Conservation (phyloP, 1,140 invertebrate genomes). For the Magallana ariakensis region DNA sequence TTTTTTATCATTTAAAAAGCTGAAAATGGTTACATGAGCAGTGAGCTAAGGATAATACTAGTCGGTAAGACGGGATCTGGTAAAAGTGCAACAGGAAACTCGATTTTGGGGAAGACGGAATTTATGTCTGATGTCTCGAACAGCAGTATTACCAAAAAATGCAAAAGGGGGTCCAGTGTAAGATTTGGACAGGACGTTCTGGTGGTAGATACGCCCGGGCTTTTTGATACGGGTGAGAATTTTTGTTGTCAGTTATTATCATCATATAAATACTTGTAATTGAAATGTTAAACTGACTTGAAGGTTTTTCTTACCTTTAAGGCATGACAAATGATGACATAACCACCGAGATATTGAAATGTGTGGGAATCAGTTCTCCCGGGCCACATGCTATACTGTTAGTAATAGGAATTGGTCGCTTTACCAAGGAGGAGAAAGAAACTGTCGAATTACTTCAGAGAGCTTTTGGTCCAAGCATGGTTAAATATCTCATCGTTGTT, state of each 20-base stretch:
- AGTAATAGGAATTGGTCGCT: conserved; percentile 48
- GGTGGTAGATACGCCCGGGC: conserved; percentile 32
- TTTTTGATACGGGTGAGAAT: conserved; percentile 29
- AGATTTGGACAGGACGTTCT: conserved; percentile 8
- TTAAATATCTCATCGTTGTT: conserved; percentile 46
- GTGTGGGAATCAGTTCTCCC: conserved; percentile 54
- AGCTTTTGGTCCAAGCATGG: conserved; percentile 42
- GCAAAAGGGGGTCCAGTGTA: not conserved
- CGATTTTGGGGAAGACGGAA: conserved; percentile 8
- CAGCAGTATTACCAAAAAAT: not conserved
- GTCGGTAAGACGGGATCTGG: conserved; percentile 39
- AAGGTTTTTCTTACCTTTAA: not conserved
- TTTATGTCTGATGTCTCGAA: conserved; percentile 17
- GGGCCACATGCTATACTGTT: conserved; percentile 61
- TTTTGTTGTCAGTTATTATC: not conserved
- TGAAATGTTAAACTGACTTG: no score
- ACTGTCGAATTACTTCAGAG: conserved; percentile 27
- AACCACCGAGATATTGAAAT: conserved; percentile 52
- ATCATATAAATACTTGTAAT: no score
- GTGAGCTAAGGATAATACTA: conserved; percentile 1
- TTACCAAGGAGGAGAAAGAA: conserved; percentile 50
- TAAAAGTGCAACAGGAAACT: conserved; percentile 42
- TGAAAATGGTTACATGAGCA: not conserved
- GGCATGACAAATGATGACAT: conserved; percentile 34
- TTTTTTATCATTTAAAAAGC: not conserved